Conservation (phyloP, 1,140 invertebrate genomes). For the Panonychus citri region DNA sequence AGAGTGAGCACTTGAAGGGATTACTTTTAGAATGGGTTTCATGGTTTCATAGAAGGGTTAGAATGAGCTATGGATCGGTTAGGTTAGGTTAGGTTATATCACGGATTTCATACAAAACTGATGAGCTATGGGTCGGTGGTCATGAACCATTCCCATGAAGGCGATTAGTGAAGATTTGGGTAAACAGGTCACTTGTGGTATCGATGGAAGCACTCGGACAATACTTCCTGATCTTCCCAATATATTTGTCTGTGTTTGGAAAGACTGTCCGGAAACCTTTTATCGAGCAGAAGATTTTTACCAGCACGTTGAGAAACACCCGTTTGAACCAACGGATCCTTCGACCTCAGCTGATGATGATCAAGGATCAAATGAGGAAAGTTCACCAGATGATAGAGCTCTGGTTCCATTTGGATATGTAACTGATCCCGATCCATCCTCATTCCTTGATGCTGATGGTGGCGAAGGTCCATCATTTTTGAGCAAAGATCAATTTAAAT, state of each 20-base stretch:
- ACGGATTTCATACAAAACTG: constrained; percentile 7
- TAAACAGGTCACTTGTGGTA: constrained; percentile 1
- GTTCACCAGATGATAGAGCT: no score
- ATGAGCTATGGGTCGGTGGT: constrained; percentile 1
- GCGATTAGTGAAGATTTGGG: neutral
- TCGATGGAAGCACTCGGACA: constrained; percentile 24
- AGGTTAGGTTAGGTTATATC: no score
- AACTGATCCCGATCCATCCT: no score
- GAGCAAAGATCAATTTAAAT: constrained; percentile 10
- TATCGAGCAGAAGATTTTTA: constrained; percentile 33
- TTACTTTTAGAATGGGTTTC: constrained; percentile 29
- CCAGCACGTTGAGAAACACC: constrained; percentile 31
- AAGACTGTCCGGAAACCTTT: constrained; percentile 30
- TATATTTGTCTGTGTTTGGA: constrained; percentile 48
- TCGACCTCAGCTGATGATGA: neutral
- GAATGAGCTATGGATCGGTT: no score
- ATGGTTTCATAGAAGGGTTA: no score
- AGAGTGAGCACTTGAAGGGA: constrained; percentile 1
- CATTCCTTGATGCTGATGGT: neutral
- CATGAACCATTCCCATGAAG: no score
- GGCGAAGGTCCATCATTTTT: no score
- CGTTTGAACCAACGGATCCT: neutral
- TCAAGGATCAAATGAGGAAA: neutral
- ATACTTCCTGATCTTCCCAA: constrained; percentile 35
- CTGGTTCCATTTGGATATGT: no score